A percentile compares a stretch with the other conserved stretches of the same genome.
Conservation (phyloP, 2,797 vertebrate species). For the Myotis daubentonii region DNA sequence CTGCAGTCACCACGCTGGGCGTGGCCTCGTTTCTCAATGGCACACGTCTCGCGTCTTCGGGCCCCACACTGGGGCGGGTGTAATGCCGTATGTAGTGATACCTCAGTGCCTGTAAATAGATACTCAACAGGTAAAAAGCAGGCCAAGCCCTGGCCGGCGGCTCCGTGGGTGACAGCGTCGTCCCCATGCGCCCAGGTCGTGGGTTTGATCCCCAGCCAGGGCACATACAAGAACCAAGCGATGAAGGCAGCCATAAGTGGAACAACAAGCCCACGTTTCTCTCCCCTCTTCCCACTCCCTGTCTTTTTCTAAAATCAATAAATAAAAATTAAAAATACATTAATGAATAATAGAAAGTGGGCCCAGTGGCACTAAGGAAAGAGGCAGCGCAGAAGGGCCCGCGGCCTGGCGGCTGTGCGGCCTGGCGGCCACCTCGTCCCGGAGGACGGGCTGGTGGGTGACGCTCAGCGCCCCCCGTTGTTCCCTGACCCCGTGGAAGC, state of each 20-base stretch:
- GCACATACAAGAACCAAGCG: too few species aligned
- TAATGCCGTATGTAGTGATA: rapidly evolving
- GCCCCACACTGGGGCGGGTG: rapidly evolving
- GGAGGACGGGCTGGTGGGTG: rapidly evolving
- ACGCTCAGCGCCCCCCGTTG: rapidly evolving
- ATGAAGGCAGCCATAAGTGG: too few species aligned
- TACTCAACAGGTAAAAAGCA: neutral
- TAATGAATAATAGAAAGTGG: neutral
- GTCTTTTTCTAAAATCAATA: too few species aligned
- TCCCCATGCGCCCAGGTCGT: too few species aligned
- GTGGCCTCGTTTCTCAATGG: neutral
- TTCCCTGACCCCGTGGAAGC: rapidly evolving
- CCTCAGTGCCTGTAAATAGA: neutral
- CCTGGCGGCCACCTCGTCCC: rapidly evolving
- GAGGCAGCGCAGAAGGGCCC: neutral
- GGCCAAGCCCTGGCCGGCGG: neutral
- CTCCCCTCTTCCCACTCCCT: too few species aligned
- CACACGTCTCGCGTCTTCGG: rapidly evolving
- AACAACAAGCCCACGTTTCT: too few species aligned
- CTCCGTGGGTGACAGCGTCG: too few species aligned
- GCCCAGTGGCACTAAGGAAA: too few species aligned
- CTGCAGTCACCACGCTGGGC: rapidly evolving
- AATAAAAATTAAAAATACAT: too few species aligned
- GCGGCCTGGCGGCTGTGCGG: rapidly evolving
- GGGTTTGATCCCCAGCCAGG: too few species aligned